These are phyloP conservation scores for Chiridota heheva DNA, from an alignment of 35 echinoderm and acorn worm species.

Conservation along the genomic window DNA sequence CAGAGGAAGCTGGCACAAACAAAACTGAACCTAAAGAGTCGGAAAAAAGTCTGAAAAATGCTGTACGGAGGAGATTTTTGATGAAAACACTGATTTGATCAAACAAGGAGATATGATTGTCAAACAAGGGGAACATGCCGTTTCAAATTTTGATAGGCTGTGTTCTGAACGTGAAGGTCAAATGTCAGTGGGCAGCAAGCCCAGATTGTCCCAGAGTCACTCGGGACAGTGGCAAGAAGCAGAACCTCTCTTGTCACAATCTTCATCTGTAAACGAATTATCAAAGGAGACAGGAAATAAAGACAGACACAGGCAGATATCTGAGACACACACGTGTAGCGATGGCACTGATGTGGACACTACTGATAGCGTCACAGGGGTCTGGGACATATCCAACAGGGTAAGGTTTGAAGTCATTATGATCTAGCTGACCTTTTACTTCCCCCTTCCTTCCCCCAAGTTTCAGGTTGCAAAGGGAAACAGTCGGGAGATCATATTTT, in stretches of 20 bases:
- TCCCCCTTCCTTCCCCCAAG: not conserved
- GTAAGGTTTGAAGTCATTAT: constrained; percentile 32
- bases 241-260: not conserved
- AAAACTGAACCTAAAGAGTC: constrained; percentile 12
- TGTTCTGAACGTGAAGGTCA: no score
- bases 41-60: not conserved
- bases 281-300: no score
- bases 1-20: no score
- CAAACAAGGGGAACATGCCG: no score
- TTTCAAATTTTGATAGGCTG: no score
- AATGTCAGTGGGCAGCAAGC: no score
- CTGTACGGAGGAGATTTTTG: not conserved
- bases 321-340: constrained; percentile 84
- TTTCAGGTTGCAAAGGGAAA: no score
- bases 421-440: not conserved
- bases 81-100: no score
- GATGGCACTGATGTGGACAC: constrained; percentile 66
- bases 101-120: no score
- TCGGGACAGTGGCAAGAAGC: not conserved
- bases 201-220: no score
- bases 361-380: constrained; percentile 78
- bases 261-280: constrained; percentile 13
- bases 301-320: constrained; percentile 63
- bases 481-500: no score
- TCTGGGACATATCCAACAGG: constrained; percentile 86